phyloP scores from a whole-genome alignment of 2,113 vertebrate genomes.

The Lichenostomus cassidix region DNA sequence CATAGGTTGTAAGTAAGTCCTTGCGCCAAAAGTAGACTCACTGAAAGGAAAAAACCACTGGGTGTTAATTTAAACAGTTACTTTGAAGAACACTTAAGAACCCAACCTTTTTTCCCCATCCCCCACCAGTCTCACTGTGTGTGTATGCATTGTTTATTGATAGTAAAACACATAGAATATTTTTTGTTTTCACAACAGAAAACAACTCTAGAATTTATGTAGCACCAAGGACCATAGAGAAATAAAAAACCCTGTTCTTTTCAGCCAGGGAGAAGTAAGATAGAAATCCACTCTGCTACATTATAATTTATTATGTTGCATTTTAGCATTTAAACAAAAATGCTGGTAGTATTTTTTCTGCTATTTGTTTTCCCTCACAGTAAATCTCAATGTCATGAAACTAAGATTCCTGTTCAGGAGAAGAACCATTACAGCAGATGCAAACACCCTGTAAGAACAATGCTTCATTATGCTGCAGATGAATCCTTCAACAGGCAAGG shows the following conservation, averaged over 20 bases:
- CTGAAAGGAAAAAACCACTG: slow-evolving; percentile 55
- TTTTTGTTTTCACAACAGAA: not conserved
- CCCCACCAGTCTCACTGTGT: not conserved
- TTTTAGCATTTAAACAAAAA: not conserved
- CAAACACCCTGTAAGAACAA: not conserved
- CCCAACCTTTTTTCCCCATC: not conserved
- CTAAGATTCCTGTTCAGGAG: not conserved
- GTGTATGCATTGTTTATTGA: not conserved
- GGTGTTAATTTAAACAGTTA: not conserved
- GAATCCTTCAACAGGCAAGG: not conserved
- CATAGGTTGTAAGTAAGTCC: slow-evolving; percentile 95
- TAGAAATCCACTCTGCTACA: not conserved
- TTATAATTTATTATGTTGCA: not conserved
- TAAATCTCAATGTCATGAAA: not conserved
- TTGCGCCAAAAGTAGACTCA: slow-evolving; percentile 93
- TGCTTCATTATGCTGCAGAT: not conserved
- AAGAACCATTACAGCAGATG: not conserved
- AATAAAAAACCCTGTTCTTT: not conserved
- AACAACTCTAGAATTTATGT: not conserved
- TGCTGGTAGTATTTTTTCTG: not conserved
- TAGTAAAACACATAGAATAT: not conserved
- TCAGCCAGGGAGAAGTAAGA: not conserved
- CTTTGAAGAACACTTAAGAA: not conserved
- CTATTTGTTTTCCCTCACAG: not conserved
- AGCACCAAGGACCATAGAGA: not conserved